Evolutionary conservation across 2,888 invertebrate genomes (phyloP).

Genomic region (Drosophila meridiana): DNA sequence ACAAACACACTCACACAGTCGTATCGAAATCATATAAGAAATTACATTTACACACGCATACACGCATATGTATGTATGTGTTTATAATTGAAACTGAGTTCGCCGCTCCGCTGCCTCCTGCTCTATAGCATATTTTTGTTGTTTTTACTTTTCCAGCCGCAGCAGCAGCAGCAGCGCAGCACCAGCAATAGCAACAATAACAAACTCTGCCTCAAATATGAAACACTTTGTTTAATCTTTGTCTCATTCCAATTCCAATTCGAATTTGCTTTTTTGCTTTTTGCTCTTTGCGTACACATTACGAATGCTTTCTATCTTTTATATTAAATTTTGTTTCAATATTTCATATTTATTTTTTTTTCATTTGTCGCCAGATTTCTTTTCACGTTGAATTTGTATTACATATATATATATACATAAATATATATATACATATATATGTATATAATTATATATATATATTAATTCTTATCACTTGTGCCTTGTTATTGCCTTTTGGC

Average conservation of each 20-base stretch:
- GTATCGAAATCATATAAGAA: conserved; percentile 36
- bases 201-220: conserved; percentile 61
- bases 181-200: conserved; percentile 51
- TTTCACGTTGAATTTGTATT: conserved; percentile 69
- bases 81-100: conserved; percentile 34
- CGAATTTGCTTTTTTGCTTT: conserved; percentile 1
- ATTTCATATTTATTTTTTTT: conserved; percentile 32
- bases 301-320: conserved; percentile 70
- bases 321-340: conserved; percentile 20
- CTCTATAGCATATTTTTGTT: conserved; percentile 30
- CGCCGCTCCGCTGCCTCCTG: conserved; percentile 31
- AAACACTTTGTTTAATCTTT: conserved; percentile 72
- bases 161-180: conserved; percentile 32
- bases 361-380: conserved; percentile 58
- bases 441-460: neutral
- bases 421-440: conserved; percentile 1
- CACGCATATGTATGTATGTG: conserved; percentile 7
- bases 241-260: conserved; percentile 36
- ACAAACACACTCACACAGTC: conserved; percentile 12
- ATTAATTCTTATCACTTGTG: conserved; percentile 62
- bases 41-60: conserved; percentile 22
- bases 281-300: conserved; percentile 65
- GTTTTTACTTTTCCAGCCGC: conserved; percentile 29
- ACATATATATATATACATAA: conserved; percentile 21
- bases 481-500: conserved; percentile 49